These are phyloP conservation scores for Artemia sp. DNA, from an alignment of 2,888 invertebrate species.

Conservation along the genomic window DNA sequence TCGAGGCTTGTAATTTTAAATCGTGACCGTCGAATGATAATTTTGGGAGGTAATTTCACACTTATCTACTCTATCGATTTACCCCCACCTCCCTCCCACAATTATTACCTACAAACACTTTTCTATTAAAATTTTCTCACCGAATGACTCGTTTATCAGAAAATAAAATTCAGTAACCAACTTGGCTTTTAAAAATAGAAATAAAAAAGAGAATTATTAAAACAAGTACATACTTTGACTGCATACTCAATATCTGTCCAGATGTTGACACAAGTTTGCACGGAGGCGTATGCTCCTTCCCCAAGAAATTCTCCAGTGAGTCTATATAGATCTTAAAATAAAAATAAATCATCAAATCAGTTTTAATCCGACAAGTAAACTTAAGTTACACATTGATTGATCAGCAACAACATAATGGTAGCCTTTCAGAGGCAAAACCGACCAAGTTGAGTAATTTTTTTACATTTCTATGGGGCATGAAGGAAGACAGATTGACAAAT, in stretches of 20 bases:
- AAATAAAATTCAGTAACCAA: constrained; percentile 12
- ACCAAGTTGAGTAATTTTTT: no score
- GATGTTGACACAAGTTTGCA: constrained; percentile 77
- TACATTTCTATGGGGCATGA: no score
- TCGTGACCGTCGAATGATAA: no score
- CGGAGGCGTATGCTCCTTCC: constrained; percentile 89
- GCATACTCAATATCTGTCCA: constrained; percentile 86
- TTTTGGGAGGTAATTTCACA: no score
- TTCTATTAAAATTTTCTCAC: constrained; percentile 18
- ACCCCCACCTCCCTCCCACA: no score
- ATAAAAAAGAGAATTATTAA: not conserved
- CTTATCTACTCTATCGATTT: no score
- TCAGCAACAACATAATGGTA: no score
- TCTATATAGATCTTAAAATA: constrained; percentile 65
- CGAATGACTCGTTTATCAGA: not conserved
- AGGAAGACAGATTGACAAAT: no score
- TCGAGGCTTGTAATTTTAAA: no score
- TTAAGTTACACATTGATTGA: no score
- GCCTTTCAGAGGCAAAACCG: no score
- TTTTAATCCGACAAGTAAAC: not conserved
- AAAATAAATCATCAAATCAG: not conserved
- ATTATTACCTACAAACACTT: constrained; percentile 4
- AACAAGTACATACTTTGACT: constrained; percentile 46
- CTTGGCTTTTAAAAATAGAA: not conserved
- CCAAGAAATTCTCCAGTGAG: constrained; percentile 88